phyloP scores from a whole-genome alignment of 2,113 vertebrate species.

The Odobenus rosmarus region DNA sequence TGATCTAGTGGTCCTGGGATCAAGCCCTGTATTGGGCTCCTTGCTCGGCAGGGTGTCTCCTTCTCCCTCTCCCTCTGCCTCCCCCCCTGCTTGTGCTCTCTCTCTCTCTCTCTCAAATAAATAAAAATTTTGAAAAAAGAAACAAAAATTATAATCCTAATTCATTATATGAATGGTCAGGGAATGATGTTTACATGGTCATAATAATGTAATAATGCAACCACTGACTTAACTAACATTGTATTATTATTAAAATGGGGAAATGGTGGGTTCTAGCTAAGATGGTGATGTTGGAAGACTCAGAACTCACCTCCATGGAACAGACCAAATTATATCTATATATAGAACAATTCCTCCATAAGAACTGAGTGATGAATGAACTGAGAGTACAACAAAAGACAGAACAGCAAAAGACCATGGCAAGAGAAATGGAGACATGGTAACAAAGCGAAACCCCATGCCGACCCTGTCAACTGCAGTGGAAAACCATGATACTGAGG shows the following conservation, averaged over 20 bases:
- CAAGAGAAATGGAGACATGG: neutral
- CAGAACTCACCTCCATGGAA: neutral
- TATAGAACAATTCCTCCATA: neutral
- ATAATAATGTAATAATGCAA: neutral
- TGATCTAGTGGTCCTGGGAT: too few species aligned
- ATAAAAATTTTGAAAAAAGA: neutral
- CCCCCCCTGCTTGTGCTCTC: too few species aligned
- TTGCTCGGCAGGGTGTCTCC: too few species aligned
- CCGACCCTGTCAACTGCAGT: neutral
- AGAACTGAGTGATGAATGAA: neutral
- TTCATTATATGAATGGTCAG: neutral
- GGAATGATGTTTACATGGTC: neutral
- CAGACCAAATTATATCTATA: neutral
- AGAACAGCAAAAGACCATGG: neutral
- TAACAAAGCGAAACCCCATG: neutral
- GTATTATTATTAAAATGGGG: neutral
- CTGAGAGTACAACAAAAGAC: neutral
- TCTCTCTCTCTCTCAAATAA: too few species aligned
- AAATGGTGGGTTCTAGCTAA: neutral
- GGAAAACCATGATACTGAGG: neutral
- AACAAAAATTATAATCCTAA: constrained; percentile 17
- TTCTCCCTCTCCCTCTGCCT: too few species aligned
- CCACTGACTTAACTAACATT: neutral
- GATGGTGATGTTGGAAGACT: neutral
- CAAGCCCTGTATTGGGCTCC: too few species aligned